Evolutionary conservation across 2,888 invertebrate genomes (phyloP), one percentile per base, ranked within the genome.

Genomic region (Apotomis capreana): DNA sequence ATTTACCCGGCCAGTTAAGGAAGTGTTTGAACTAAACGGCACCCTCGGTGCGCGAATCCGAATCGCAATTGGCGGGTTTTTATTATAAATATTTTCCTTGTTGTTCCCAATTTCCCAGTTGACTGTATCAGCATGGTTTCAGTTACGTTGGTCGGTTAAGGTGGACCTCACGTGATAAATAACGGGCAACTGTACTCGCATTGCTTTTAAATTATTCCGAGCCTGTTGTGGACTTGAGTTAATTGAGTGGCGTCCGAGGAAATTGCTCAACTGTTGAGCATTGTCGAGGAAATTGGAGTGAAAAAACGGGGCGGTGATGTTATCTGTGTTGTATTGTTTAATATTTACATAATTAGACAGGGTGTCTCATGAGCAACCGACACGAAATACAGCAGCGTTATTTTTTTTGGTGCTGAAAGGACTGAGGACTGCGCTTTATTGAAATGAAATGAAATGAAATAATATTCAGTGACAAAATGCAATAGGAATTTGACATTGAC

Each of bases 121-220:
- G 49, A 40, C 40, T 6, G 40, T 6, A 55, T 65, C 26, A 44
- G 64, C 44, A 9, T 12, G 44, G n/a, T 15, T 40, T 60, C n/a
- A 51, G 40, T 49, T 59, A 51, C 13, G 0, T n/a, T 68, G 60
- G 59, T 44, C 60, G 26, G 26, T 12, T 13, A 64, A 37, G n/a
- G 37, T 54, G 13, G 54, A 51, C 13, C 52, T 9, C 52, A 3
- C 44, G 36, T 44, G 40, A 36, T 65, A 49, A 65, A 65, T 57
- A 65, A 46, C 44, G 6, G 40, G 36, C 46, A n/a, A 36, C 15
- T 46, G 55, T 26, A n/a, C 37, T 59, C 68, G 51, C 37, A 10
- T 49, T 40, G 60, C 52, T 49, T 15, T 49, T 68, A 52, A 68
- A 68, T 68, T 60, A 68, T 68, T 68, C 51, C 15, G 40, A n/a